Evolutionary conservation across 1,140 invertebrate genomes (phyloP).

Genomic region (Lethrus apterus): DNA sequence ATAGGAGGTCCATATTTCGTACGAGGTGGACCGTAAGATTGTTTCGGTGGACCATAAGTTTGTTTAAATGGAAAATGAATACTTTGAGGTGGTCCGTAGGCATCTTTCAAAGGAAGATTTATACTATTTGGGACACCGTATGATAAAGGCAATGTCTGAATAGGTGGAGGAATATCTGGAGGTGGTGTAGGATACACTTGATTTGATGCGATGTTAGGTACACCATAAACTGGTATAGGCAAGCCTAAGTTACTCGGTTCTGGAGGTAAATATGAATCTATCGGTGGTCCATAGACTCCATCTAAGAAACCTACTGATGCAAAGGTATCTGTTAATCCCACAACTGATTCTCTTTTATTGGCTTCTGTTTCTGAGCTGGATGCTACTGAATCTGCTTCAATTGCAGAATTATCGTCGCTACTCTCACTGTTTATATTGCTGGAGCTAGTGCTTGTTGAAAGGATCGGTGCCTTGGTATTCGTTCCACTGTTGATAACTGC

Average conservation of each 20-base stretch:
- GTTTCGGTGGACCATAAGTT: conserved; percentile 14
- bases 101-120: conserved; percentile 35
- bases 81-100: conserved; percentile 25
- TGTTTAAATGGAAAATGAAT: conserved; percentile 10
- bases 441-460: conserved; percentile 9
- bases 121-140: conserved; percentile 34
- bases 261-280: conserved; percentile 36
- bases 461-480: conserved; percentile 14
- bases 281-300: conserved; percentile 43
- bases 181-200: conserved; percentile 44
- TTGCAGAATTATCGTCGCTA: conserved; percentile 4
- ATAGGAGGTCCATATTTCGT: conserved; percentile 22
- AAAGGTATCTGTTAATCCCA: conserved; percentile 43
- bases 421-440: background rate
- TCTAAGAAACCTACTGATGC: conserved; percentile 44
- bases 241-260: conserved; percentile 34
- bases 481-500: conserved; percentile 36
- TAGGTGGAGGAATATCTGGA: conserved; percentile 42
- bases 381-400: conserved; percentile 24
- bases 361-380: conserved; percentile 34
- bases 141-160: conserved; percentile 15
- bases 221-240: conserved; percentile 48
- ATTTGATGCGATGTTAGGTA: conserved; percentile 42
- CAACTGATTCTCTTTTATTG: conserved; percentile 46
- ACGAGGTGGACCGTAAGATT: conserved; percentile 20